Evolutionary conservation across 1,140 invertebrate genomes (phyloP).

Genomic region (Dreissena rostriformis): DNA sequence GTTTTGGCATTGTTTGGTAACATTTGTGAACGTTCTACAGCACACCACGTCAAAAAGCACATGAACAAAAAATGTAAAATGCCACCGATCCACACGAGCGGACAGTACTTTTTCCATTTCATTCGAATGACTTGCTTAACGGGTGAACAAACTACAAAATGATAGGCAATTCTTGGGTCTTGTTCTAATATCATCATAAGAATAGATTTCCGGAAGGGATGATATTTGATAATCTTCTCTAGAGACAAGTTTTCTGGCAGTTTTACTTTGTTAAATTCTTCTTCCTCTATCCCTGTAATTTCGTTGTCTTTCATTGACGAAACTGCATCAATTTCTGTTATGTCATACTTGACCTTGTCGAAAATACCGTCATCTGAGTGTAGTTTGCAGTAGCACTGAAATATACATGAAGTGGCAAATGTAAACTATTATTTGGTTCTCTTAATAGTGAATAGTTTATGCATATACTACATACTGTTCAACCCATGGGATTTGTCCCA

Average conservation of each 20-base stretch:
- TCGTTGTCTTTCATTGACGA: background rate
- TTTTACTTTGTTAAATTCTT: background rate
- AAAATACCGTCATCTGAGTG: background rate
- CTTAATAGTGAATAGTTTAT: background rate
- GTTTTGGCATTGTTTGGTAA: background rate
- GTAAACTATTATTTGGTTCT: background rate
- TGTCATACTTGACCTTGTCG: background rate
- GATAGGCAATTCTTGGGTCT: background rate
- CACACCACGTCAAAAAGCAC: background rate
- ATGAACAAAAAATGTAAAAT: background rate
- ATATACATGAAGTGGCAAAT: background rate
- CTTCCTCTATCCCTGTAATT: background rate
- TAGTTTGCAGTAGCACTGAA: background rate
- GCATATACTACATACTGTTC: background rate
- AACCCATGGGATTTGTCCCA: too few relatives aligned
- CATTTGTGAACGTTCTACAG: background rate
- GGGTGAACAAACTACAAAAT: background rate
- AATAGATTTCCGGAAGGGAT: background rate
- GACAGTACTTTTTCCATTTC: background rate
- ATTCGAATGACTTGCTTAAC: background rate
- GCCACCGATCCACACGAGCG: background rate
- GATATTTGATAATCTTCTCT: background rate
- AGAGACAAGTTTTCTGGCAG: background rate
- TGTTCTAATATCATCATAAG: background rate
- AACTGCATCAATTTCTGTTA: background rate